These are phyloP conservation scores for Rhizoglyphus robini DNA, from an alignment of 1,140 invertebrate species.

Conservation along the genomic window DNA sequence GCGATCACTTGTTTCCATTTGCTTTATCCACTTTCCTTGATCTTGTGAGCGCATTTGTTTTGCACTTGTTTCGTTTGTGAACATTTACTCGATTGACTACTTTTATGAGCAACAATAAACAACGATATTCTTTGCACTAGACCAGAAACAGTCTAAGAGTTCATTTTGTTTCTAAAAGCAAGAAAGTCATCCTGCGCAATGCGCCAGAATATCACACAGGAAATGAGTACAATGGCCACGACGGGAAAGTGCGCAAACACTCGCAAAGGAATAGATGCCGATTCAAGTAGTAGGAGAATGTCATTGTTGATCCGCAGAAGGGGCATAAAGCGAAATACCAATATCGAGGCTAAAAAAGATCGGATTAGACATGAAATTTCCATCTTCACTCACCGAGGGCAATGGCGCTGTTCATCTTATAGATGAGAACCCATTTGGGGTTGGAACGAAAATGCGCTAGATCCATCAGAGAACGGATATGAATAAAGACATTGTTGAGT, in stretches of 20 bases:
- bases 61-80: neutral
- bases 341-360: neutral
- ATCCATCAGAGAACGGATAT: slow-evolving; percentile 3
- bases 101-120: neutral
- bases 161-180: neutral
- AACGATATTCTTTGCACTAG: neutral
- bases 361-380: neutral
- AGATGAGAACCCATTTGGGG: neutral
- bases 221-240: neutral
- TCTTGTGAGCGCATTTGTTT: neutral
- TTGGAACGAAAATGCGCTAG: neutral
- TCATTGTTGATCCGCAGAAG: neutral
- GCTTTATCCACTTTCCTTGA: neutral
- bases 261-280: neutral
- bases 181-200: neutral
- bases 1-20: neutral
- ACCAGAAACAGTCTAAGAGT: neutral
- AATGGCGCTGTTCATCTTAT: neutral
- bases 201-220: slow-evolving; percentile 1
- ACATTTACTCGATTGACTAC: neutral
- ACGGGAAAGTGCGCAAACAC: neutral
- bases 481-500: slow-evolving; percentile 10
- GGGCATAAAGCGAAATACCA: slow-evolving; percentile 12
- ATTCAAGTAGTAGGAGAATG: neutral
- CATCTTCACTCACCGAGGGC: neutral